A percentile compares a stretch with the other conserved stretches of the same genome.
phyloP scores from a whole-genome alignment of 1,140 invertebrate species.

The Bombus turneri region DNA sequence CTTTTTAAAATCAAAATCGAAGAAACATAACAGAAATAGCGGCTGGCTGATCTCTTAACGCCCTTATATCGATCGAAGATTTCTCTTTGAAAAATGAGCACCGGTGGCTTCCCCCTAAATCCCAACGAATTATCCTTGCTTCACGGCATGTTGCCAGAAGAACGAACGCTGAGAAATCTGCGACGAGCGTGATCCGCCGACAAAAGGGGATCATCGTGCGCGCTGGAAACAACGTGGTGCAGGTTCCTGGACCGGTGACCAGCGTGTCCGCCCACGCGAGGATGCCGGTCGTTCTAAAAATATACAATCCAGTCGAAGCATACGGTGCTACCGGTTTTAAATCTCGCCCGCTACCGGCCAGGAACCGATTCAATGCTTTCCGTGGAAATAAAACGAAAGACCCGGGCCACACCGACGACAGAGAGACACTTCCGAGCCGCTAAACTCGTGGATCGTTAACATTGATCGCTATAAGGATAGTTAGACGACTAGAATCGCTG shows the following conservation, averaged over 20 bases:
- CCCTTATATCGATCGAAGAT: background rate
- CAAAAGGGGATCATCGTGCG: slow-evolving; percentile 54
- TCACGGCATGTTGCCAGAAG: background rate
- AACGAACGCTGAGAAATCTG: background rate
- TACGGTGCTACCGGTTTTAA: slow-evolving; percentile 79
- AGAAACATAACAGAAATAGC: background rate
- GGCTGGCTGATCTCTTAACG: background rate
- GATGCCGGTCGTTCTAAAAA: slow-evolving; percentile 76
- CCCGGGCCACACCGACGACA: background rate
- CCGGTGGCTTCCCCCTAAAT: background rate
- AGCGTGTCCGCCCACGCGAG: slow-evolving; percentile 72
- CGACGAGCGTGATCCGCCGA: slow-evolving; percentile 42
- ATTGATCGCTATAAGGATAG: slow-evolving; percentile 10
- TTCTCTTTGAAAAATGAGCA: background rate
- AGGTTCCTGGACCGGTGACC: slow-evolving; percentile 67
- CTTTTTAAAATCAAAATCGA: background rate
- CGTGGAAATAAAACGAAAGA: slow-evolving; percentile 56
- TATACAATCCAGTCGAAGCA: slow-evolving; percentile 69
- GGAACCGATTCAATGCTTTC: slow-evolving; percentile 63
- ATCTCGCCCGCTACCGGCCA: slow-evolving; percentile 70
- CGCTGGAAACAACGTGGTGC: slow-evolving; percentile 67
- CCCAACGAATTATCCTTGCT: slow-evolving; percentile 2
- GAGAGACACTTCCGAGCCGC: slow-evolving; percentile 35
- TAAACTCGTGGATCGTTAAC: slow-evolving; percentile 56
- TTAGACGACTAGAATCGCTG: background rate